A percentile compares a stretch with the other conserved stretches of the same genome.
These are phyloP conservation scores for Spondyliosoma cantharus DNA, from an alignment of 2,797 vertebrate genomes.

Conservation along the genomic window DNA sequence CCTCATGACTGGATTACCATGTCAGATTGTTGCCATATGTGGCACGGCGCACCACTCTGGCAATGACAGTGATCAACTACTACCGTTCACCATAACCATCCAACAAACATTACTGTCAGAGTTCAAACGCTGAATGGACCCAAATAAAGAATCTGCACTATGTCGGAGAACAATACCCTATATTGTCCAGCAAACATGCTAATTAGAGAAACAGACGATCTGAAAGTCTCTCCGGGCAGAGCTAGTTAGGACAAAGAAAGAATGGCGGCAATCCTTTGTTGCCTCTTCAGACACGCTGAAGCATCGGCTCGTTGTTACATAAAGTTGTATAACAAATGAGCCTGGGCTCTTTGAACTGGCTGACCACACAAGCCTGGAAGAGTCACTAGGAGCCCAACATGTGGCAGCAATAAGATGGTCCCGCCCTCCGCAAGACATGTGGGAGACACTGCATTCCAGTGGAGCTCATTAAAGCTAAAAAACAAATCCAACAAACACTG, in stretches of 20 bases:
- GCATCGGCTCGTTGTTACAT: slow-evolving; percentile 82
- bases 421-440: slow-evolving; percentile 83
- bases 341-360: slow-evolving; percentile 84
- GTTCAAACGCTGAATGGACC: slow-evolving; percentile 72
- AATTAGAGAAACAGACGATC: slow-evolving; percentile 79
- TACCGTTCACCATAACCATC: slow-evolving; percentile 76
- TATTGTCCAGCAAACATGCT: slow-evolving; percentile 70
- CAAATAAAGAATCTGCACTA: slow-evolving; percentile 60
- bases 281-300: slow-evolving; percentile 73
- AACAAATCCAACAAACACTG: slow-evolving; percentile 83
- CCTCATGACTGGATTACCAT: slow-evolving; percentile 81
- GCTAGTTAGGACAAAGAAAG: slow-evolving; percentile 71
- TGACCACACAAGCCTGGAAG: slow-evolving; percentile 87
- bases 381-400: slow-evolving; percentile 84
- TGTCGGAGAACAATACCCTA: slow-evolving; percentile 43
- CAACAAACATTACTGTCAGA: slow-evolving; percentile 75
- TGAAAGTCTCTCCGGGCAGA: slow-evolving; percentile 60
- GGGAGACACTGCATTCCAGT: slow-evolving; percentile 87
- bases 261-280: slow-evolving; percentile 72
- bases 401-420: slow-evolving; percentile 88
- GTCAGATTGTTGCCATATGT: slow-evolving; percentile 89
- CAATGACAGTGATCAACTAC: slow-evolving; percentile 85
- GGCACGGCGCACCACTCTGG: slow-evolving; percentile 80
- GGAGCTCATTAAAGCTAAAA: slow-evolving; percentile 85
- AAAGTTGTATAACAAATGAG: slow-evolving; percentile 89